A percentile compares a stretch with the other conserved stretches of the same genome.
Evolutionary conservation across 1,140 invertebrate species (phyloP).

Genomic region (Rhopalosiphum padi): DNA sequence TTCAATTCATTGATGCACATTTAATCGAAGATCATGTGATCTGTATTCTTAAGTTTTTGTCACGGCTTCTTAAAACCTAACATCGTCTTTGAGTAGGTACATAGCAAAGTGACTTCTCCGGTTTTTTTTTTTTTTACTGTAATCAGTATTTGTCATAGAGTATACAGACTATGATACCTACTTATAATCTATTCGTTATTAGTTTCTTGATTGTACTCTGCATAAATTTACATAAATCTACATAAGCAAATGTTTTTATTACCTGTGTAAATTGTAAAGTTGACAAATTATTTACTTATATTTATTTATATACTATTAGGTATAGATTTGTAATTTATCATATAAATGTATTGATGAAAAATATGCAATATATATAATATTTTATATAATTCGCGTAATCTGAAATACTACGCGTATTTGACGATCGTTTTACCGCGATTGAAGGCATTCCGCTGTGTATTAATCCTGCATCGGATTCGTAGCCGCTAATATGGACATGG

Average conservation of each 20-base stretch:
- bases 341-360: neutral
- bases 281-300: neutral
- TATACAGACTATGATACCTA: neutral
- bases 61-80: neutral
- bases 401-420: neutral
- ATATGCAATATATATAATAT: neutral
- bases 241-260: neutral
- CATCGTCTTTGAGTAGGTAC: neutral
- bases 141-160: neutral
- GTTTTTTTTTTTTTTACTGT: neutral
- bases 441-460: neutral
- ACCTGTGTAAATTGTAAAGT: neutral
- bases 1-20: neutral
- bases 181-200: neutral
- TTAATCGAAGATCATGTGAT: neutral
- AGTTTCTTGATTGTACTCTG: neutral
- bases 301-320: neutral
- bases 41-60: neutral
- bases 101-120: neutral
- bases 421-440: neutral
- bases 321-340: neutral
- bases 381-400: neutral
- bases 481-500: neutral
- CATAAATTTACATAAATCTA: neutral
- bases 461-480: neutral